Evolutionary conservation across 2,113 vertebrate genomes (phyloP).

Genomic region (Turnix velox): DNA sequence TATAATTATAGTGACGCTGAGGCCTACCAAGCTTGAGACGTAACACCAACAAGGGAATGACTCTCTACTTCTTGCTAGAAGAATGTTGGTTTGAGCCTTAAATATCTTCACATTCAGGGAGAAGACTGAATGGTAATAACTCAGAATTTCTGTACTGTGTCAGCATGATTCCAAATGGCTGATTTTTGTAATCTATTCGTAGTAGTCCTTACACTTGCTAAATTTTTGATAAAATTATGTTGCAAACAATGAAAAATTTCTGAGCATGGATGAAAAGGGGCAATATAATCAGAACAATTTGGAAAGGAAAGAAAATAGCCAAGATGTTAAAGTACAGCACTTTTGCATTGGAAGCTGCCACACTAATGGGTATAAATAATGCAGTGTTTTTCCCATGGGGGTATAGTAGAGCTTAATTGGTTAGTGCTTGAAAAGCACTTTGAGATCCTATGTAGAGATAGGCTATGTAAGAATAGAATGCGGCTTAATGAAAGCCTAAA

Average conservation of each 20-base stretch:
- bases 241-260: background rate
- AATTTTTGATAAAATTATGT: background rate
- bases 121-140: background rate
- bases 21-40: background rate
- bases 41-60: background rate
- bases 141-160: slow-evolving; percentile 10
- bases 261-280: background rate
- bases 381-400: background rate
- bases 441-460: background rate
- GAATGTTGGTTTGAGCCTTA: background rate
- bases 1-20: background rate
- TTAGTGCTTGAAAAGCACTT: slow-evolving; percentile 1
- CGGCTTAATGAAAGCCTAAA: background rate
- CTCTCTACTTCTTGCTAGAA: background rate
- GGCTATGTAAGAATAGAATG: background rate
- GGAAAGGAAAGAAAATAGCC: background rate
- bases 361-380: slow-evolving; percentile 29
- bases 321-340: background rate
- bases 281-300: background rate
- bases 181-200: slow-evolving; percentile 2
- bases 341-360: background rate
- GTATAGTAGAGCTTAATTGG: background rate
- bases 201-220: background rate
- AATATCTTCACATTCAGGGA: background rate
- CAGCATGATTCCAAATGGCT: background rate